Percentiles rank a stretch among this genome's conserved stretches.
phyloP scores from a whole-genome alignment of 1,140 invertebrate genomes.

The Augochlora pura region DNA sequence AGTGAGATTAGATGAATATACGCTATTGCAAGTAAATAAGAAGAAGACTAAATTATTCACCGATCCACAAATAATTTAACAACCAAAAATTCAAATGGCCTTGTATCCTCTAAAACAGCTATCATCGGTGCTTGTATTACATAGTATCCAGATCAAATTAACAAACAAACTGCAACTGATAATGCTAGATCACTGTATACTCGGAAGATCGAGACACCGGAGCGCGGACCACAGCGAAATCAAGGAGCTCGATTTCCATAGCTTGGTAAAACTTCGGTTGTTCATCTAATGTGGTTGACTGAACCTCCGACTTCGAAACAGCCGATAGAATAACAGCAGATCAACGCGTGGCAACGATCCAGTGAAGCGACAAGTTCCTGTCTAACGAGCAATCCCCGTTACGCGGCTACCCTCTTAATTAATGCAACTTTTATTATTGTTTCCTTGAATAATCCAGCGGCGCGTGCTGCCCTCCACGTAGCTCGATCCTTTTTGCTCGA shows the following conservation, averaged over 20 bases:
- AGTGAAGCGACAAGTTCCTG: conserved; percentile 56
- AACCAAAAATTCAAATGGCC: too few species aligned
- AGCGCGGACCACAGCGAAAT: neutral
- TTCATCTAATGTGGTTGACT: conserved; percentile 42
- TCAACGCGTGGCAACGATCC: conserved; percentile 55
- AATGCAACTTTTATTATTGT: conserved; percentile 77
- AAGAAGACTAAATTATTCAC: too few species aligned
- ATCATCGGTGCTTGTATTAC: too few species aligned
- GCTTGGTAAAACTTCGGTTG: conserved; percentile 32
- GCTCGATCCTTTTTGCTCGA: conserved; percentile 47
- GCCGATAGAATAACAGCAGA: conserved; percentile 58
- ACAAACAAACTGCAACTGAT: too few species aligned
- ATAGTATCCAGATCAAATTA: too few species aligned
- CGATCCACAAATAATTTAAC: too few species aligned
- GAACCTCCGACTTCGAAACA: conserved; percentile 30
- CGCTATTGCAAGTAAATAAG: too few species aligned
- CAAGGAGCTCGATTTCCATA: conserved; percentile 31
- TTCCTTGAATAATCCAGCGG: conserved; percentile 71
- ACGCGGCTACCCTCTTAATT: conserved; percentile 70
- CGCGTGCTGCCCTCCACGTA: conserved; percentile 40
- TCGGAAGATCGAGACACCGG: neutral
- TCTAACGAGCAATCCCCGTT: conserved; percentile 67
- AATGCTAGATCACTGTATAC: neutral
- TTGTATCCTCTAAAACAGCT: too few species aligned
- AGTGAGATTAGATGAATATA: too few species aligned